Evolutionary conservation across 2,113 vertebrate species (phyloP).

Genomic region (Lasiurus cinereus): DNA sequence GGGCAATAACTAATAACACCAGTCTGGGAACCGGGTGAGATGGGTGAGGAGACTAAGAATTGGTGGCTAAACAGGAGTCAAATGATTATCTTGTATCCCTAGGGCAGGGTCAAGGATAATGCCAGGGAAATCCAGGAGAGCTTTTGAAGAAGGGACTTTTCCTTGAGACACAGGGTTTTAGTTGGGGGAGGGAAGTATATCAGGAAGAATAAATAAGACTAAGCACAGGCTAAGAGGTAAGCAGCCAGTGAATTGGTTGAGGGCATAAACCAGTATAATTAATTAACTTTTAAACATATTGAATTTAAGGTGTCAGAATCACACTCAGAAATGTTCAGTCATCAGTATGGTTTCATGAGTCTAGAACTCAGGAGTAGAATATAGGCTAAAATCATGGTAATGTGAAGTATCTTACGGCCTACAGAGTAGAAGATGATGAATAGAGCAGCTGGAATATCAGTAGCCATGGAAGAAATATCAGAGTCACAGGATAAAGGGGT

Average conservation of each 20-base stretch:
- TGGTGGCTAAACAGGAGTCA: background rate
- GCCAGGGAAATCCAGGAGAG: accelerated
- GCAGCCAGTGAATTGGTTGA: background rate
- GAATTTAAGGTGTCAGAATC: background rate
- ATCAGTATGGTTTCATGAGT: background rate
- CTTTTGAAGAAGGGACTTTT: background rate
- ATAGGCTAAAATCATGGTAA: background rate
- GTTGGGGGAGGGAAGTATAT: background rate
- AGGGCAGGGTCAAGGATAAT: background rate
- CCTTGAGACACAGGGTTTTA: background rate
- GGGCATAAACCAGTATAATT: background rate
- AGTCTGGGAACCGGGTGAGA: background rate
- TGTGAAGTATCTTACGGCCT: background rate
- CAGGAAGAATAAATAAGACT: background rate
- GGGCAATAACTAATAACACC: background rate
- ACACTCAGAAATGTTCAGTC: background rate
- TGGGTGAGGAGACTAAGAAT: background rate
- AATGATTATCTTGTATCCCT: background rate
- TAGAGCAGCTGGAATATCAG: background rate
- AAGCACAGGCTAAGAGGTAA: background rate
- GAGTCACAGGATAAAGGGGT: background rate
- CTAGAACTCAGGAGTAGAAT: background rate
- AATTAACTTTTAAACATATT: background rate
- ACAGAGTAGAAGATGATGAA: background rate
- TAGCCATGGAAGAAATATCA: background rate